phyloP scores from a whole-genome alignment of 37 sponge, comb jelly and placozoan genomes.

The Oscarella lobularis region DNA sequence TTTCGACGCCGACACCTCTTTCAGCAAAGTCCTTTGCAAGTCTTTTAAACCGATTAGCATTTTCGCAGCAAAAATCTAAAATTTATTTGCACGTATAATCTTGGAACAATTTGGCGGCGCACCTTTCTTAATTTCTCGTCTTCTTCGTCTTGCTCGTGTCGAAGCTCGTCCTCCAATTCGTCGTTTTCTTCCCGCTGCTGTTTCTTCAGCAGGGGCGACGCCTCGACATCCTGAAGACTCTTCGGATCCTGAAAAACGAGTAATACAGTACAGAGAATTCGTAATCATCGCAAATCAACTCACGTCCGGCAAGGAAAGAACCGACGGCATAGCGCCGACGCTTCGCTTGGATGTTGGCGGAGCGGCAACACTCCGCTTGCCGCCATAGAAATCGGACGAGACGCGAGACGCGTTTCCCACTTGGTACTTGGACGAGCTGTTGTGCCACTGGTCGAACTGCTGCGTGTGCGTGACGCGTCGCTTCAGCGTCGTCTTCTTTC shows the following conservation, averaged over 20 bases:
- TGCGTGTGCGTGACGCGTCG: background rate
- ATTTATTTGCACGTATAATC: background rate
- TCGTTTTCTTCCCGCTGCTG: background rate
- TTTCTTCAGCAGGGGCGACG: background rate
- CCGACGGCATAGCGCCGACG: too few relatives aligned
- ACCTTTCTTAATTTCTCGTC: background rate
- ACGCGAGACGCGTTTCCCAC: background rate
- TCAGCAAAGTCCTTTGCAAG: background rate
- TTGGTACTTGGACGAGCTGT: background rate
- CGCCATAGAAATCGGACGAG: background rate
- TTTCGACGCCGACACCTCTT: background rate
- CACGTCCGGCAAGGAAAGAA: constrained; percentile 1
- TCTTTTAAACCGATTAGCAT: background rate
- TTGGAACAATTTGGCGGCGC: background rate
- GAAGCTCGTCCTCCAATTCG: background rate
- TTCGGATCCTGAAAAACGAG: too few relatives aligned
- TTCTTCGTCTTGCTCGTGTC: background rate
- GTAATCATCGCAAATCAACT: too few relatives aligned
- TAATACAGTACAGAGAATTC: too few relatives aligned
- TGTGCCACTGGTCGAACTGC: background rate
- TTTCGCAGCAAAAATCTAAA: background rate
- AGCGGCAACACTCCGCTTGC: too few relatives aligned
- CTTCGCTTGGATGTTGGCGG: too few relatives aligned
- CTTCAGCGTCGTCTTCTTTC: background rate
- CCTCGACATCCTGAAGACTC: too few relatives aligned